Evolutionary conservation across 2,797 vertebrate species (phyloP).

Genomic region (Silurus lanzhouensis): DNA sequence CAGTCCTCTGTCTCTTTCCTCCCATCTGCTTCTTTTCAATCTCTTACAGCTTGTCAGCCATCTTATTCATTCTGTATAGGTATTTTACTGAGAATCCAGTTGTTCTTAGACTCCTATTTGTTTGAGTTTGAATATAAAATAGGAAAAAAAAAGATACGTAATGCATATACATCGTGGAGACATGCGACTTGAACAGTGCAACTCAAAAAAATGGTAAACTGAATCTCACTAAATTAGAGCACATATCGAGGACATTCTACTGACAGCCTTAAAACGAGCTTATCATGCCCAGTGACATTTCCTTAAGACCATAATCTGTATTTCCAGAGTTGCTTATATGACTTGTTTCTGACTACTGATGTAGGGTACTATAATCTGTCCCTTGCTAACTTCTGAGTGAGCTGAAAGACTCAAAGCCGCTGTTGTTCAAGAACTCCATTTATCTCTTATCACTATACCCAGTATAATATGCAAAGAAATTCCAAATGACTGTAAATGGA

Average conservation of each 20-base stretch:
- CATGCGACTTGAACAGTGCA: neutral
- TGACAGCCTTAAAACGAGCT: neutral
- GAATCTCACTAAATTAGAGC: neutral
- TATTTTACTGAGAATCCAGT: neutral
- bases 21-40: slow-evolving; percentile 34
- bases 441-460: neutral
- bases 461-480: neutral
- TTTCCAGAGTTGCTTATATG: neutral
- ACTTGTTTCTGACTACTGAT: neutral
- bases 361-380: neutral
- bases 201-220: neutral
- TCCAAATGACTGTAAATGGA: neutral
- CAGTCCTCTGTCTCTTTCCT: neutral
- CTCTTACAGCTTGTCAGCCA: neutral
- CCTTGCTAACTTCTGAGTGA: neutral
- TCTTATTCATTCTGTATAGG: neutral
- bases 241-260: neutral
- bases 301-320: neutral
- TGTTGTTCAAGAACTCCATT: neutral
- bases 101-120: neutral
- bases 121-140: neutral
- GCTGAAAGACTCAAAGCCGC: neutral
- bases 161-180: neutral
- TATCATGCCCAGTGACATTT: neutral
- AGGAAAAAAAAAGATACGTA: neutral